These are phyloP conservation scores for Heliconius congener DNA, from an alignment of 1,140 invertebrate species.

Conservation along the genomic window DNA sequence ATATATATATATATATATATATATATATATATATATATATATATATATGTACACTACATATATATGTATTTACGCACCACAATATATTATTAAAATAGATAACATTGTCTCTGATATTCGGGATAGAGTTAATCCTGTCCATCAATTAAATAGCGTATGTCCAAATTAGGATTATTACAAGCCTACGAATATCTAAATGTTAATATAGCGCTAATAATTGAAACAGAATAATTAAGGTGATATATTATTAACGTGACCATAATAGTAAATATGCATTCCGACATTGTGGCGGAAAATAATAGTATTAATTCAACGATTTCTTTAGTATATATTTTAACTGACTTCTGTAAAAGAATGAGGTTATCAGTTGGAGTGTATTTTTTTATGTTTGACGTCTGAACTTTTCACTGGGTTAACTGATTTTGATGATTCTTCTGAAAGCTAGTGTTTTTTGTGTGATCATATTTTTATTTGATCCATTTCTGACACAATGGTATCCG, in stretches of 20 bases:
- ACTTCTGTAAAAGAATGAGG: too few species aligned
- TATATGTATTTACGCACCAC: background rate
- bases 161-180: constrained; percentile 29
- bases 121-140: constrained; percentile 15
- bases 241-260: constrained; percentile 2
- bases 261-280: background rate
- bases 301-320: background rate
- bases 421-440: too few species aligned
- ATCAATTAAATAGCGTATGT: constrained; percentile 22
- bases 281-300: background rate
- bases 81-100: constrained; percentile 21
- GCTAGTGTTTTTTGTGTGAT: too few species aligned
- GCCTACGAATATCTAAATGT: constrained; percentile 16
- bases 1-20: too few species aligned
- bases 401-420: too few species aligned
- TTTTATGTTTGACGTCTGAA: too few species aligned
- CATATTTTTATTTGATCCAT: too few species aligned
- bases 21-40: too few species aligned
- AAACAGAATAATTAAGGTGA: constrained; percentile 13
- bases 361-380: too few species aligned
- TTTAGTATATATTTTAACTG: too few species aligned
- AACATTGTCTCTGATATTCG: background rate
- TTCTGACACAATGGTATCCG: too few species aligned
- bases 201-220: constrained; percentile 18
- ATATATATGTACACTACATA: too few species aligned